Percentiles rank a stretch among this genome's conserved stretches.
These are phyloP conservation scores for Illadopsis cleaveri DNA, from an alignment of 2,113 vertebrate species.

Conservation along the genomic window DNA sequence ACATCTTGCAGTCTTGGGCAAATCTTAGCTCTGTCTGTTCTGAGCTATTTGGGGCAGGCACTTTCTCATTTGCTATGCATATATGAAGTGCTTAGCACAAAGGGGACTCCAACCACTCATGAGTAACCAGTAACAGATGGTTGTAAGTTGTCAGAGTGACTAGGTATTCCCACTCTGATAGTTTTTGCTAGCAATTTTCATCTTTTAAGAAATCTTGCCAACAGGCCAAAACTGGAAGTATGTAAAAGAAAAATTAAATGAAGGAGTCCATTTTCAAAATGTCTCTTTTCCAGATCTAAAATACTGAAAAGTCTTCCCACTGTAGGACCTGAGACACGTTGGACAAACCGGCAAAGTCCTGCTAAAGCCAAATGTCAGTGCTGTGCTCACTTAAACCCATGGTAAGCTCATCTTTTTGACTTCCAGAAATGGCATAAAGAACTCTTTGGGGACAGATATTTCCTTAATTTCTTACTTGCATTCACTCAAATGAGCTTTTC, in stretches of 20 bases:
- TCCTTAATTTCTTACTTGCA: constrained; percentile 1
- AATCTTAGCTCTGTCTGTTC: not conserved
- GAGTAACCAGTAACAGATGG: constrained; percentile 44
- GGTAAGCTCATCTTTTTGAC: not conserved
- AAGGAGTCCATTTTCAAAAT: not conserved
- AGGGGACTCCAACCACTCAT: constrained; percentile 8
- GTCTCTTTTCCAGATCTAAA: not conserved
- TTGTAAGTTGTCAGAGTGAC: not conserved
- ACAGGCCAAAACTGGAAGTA: not conserved
- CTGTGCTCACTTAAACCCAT: not conserved
- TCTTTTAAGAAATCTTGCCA: not conserved
- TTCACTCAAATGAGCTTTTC: constrained; percentile 17
- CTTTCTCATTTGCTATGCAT: constrained; percentile 26
- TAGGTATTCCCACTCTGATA: not conserved
- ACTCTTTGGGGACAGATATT: constrained; percentile 2
- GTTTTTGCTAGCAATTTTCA: not conserved
- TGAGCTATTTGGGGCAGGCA: not conserved
- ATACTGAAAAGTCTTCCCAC: not conserved
- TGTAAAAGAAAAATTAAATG: not conserved
- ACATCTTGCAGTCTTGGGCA: not conserved
- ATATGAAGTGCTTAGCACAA: not conserved
- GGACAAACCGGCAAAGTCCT: not conserved
- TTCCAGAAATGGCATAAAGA: not conserved
- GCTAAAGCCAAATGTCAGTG: not conserved
- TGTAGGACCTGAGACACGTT: not conserved